Conservation (phyloP, 2,888 invertebrate genomes). For the Hesperia comma region DNA sequence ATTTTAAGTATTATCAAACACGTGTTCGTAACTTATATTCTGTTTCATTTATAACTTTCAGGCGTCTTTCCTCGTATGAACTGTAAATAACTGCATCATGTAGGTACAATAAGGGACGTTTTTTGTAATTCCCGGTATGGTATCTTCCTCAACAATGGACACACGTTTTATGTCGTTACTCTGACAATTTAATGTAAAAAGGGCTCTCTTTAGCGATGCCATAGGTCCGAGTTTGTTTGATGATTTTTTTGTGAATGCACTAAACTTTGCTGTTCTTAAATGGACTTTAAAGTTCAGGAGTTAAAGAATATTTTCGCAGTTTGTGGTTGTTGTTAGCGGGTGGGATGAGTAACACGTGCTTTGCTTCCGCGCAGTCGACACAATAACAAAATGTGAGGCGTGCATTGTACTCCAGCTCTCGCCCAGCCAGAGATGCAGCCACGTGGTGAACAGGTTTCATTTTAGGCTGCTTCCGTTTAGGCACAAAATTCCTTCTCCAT, state of each 20-base stretch:
- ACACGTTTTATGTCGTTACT: conserved; percentile 49
- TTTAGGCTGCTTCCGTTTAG: conserved; percentile 59
- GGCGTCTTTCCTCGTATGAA: conserved; percentile 36
- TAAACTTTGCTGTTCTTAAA: conserved; percentile 34
- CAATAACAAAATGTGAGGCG: conserved; percentile 73
- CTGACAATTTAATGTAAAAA: conserved; percentile 46
- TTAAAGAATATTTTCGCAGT: conserved; percentile 49
- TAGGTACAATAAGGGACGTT: conserved; percentile 43
- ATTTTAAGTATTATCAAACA: conserved; percentile 4
- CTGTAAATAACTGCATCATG: conserved; percentile 39
- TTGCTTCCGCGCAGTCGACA: conserved; percentile 65
- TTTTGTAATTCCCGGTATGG: conserved; percentile 51
- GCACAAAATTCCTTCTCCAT: conserved; percentile 7
- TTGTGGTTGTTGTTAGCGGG: conserved; percentile 49
- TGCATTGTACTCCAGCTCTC: conserved; percentile 63
- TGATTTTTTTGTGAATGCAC: conserved; percentile 36
- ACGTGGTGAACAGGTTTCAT: conserved; percentile 76
- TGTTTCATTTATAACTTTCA: conserved; percentile 31
- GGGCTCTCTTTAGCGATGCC: conserved; percentile 46
- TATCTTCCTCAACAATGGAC: conserved; percentile 50
- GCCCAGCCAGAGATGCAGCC: conserved; percentile 59
- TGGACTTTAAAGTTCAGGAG: conserved; percentile 45
- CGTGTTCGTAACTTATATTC: conserved; percentile 23
- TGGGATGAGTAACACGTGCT: conserved; percentile 73
- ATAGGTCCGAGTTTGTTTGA: conserved; percentile 44